A percentile compares a stretch with the other conserved stretches of the same genome.
phyloP scores from a whole-genome alignment of 2,113 vertebrate species.

The Ceratotherium simum region DNA sequence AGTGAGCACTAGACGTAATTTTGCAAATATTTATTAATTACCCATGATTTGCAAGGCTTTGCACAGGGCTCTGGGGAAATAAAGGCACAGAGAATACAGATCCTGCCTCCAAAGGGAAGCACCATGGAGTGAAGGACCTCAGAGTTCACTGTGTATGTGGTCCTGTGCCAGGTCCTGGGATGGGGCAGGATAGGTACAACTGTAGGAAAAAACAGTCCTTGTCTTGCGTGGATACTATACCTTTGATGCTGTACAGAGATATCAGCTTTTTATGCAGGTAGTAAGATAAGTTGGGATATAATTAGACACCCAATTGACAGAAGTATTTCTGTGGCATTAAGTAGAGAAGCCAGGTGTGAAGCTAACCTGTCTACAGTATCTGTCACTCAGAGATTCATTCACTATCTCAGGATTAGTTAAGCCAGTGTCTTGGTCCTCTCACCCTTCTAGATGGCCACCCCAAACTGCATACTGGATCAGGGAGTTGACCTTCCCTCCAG shows the following conservation, averaged over 20 bases:
- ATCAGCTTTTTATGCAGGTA: not conserved
- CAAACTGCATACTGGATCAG: not conserved
- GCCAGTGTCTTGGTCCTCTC: not conserved
- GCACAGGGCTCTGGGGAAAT: not conserved
- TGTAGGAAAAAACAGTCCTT: not conserved
- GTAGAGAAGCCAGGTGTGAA: not conserved
- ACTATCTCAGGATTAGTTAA: not conserved
- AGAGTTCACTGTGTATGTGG: not conserved
- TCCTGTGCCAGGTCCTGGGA: not conserved
- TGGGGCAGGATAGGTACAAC: not conserved
- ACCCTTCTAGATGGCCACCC: not conserved
- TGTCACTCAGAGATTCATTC: not conserved
- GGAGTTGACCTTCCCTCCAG: not conserved
- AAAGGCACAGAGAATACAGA: not conserved
- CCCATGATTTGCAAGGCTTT: not conserved
- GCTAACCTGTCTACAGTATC: not conserved
- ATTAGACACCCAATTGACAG: not conserved
- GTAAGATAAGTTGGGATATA: not conserved
- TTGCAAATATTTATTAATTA: slow-evolving; percentile 55
- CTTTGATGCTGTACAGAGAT: not conserved
- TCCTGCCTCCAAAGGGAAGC: not conserved
- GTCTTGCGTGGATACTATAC: not conserved
- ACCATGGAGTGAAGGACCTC: not conserved
- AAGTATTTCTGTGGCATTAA: not conserved
- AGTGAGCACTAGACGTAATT: not conserved